Conservation (phyloP, 2,888 invertebrate genomes). For the Lepidochitona cinerea region DNA sequence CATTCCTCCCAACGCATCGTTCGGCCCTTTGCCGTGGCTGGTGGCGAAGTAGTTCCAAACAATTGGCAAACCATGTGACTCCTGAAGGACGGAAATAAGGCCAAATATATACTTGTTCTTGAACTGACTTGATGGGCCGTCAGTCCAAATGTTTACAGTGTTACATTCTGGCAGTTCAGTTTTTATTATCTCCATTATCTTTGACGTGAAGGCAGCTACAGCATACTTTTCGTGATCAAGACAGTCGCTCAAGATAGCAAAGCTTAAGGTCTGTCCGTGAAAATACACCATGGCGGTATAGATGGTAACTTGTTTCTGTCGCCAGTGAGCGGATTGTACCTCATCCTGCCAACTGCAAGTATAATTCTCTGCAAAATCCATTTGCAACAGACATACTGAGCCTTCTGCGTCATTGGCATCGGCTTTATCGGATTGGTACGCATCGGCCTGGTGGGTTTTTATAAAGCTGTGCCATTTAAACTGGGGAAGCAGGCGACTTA, state of each 20-base stretch:
- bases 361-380: conserved; percentile 22
- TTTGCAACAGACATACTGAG: conserved; percentile 12
- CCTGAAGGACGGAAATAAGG: too few relatives aligned
- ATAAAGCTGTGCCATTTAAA: conserved; percentile 16
- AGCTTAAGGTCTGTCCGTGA: conserved; percentile 2
- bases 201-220: conserved; percentile 11
- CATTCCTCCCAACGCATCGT: too few relatives aligned
- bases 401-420: background rate
- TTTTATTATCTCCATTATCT: background rate
- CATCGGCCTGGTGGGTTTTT: conserved; percentile 7
- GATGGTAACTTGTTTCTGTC: conserved; percentile 10
- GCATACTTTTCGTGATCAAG: conserved; percentile 15
- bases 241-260: conserved; percentile 8
- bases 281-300: conserved; percentile 15
- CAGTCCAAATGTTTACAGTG: too few relatives aligned
- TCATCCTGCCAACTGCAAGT: conserved; percentile 15
- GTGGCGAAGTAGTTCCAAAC: too few relatives aligned
- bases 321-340: conserved; percentile 22
- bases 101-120: too few relatives aligned
- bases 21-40: too few relatives aligned
- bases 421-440: conserved; percentile 6
- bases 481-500: background rate
- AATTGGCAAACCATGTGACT: too few relatives aligned
- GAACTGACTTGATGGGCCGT: too few relatives aligned
- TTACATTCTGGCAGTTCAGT: too few relatives aligned